Base-by-base conservation (phyloP, 2,888 invertebrate species). In the Callosobruchus maculatus region DNA sequence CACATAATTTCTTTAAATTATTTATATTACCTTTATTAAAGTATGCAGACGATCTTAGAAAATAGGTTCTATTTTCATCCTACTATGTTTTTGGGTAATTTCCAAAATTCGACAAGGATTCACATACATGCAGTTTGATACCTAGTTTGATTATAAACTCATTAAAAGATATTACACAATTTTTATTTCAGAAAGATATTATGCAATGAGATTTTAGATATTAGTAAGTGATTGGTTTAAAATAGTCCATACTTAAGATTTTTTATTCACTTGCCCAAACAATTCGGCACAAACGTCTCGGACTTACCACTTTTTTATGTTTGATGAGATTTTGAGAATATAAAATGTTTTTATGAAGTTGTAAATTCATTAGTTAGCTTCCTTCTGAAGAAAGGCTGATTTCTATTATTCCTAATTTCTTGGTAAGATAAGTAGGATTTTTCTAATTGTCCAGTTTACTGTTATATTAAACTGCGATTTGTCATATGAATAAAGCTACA, bases 311-410 rank as follows among this genome's bases (percentile, higher is more conserved):
- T 70, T 70, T 70, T 70, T 70, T 70, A 70, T 70, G 21, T 70
- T 22, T 70, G 22, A 26, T 70, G 70, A 70, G 70, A 30, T 71
- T 71, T 71, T 70, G 22, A 71, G 21, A 13, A 30, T 26, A 26
- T 30, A 70, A 31, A 21, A 73, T 72, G 72, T 72, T 76, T 74
- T 76, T 78, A 78, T 76, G 76, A 77, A 77, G 76, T 75, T 72
- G 71, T 74, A 75, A 76, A 78, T 75, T 75, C 75, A 77, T 81
- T 83, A 79, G 78, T 82, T 84, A 82, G 82, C 84, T 84, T 84
- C 83, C 82, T 82, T 83, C 81, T 79, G 77, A 79, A 77, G 78
- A 81, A 85, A 85, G 85, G 85, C 84, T 85, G 85, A 85, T 85
- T 83, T 84, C 78, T 74, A 78, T 75, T 77, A 75, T 76, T 77